Evolutionary conservation across 2,797 vertebrate genomes (phyloP), one percentile per base, ranked within the genome.

Genomic region (Parotocinclus haroldoi): DNA sequence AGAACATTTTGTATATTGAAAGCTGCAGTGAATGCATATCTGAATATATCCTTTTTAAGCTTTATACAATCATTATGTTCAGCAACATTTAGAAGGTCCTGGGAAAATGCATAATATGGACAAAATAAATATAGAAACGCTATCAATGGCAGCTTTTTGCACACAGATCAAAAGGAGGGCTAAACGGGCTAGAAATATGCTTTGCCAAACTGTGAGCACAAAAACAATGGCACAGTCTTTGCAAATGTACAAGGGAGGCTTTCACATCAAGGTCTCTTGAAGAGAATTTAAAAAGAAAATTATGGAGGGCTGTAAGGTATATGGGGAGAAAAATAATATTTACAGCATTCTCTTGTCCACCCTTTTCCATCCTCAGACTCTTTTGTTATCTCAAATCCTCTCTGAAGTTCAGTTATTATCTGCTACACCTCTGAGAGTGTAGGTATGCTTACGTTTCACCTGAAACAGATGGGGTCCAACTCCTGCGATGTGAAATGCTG

Each of bases 51-150:
- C n/a, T 27, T 27, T 27, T 5, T 27, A 27, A 27, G 27, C 27
- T 27, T 27, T 27, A 27, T 27, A 27, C 27, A 27, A 27, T 27
- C 27, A 27, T 27, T 27, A 27, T 27, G 27, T 27, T 27, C 27
- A 27, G 2, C n/a, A n/a, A n/a, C 27, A 27, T 27, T 27, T 27
- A 5, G 2, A 27, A 27, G 5, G 27, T 27, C 2, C 27, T 27
- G 27, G 27, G 5, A 27, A 27, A 27, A 27, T 65, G 49, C 53
- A 64, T 69, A 51, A 66, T 79, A 53, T 63, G 81, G 75, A 75
- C 76, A 72, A 77, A 80, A 76, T 75, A 79, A 83, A 82, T 72
- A 27, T 27, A 27, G 27, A 74, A 80, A 82, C 60, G 7, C 12
- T 38, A 10, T 44, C 9, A 14, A 10, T 51, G 38, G 62, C 48